phyloP scores from a whole-genome alignment of 2,797 vertebrate species.

The Brotula barbata region DNA sequence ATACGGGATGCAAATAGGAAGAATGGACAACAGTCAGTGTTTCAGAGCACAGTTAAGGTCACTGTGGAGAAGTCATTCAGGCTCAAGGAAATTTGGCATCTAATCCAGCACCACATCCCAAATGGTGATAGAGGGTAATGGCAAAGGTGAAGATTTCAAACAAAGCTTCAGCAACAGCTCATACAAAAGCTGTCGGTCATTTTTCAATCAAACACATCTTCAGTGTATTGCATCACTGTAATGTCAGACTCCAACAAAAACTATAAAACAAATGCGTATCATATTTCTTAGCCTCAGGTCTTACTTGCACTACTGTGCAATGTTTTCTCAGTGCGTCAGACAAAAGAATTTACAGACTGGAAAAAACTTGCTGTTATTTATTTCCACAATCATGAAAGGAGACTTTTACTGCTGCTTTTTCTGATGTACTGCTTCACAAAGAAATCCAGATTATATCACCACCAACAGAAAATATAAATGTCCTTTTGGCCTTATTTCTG shows the following conservation, averaged over 20 bases:
- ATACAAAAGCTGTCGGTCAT: neutral
- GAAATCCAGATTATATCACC: neutral
- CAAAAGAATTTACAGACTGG: slow-evolving; percentile 17
- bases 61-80: slow-evolving; percentile 16
- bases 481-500: neutral
- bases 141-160: neutral
- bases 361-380: slow-evolving; percentile 9
- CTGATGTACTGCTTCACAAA: no score
- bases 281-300: slow-evolving; percentile 31
- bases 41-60: slow-evolving; percentile 24
- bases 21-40: neutral
- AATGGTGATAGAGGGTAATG: slow-evolving; percentile 7
- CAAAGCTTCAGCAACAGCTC: slow-evolving; percentile 4
- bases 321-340: slow-evolving; percentile 22
- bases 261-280: slow-evolving; percentile 13
- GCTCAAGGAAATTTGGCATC: slow-evolving; percentile 25
- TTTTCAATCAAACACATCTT: neutral
- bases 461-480: neutral
- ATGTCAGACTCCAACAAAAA: slow-evolving; percentile 23
- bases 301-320: slow-evolving; percentile 18
- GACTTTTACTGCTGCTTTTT: neutral
- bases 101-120: slow-evolving; percentile 6
- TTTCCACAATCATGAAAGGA: slow-evolving; percentile 7
- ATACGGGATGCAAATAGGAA: neutral
- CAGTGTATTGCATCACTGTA: neutral